A percentile compares a stretch with the other conserved stretches of the same genome.
phyloP scores from a whole-genome alignment of 2,113 vertebrate species.

The Heptranchias perlo region DNA sequence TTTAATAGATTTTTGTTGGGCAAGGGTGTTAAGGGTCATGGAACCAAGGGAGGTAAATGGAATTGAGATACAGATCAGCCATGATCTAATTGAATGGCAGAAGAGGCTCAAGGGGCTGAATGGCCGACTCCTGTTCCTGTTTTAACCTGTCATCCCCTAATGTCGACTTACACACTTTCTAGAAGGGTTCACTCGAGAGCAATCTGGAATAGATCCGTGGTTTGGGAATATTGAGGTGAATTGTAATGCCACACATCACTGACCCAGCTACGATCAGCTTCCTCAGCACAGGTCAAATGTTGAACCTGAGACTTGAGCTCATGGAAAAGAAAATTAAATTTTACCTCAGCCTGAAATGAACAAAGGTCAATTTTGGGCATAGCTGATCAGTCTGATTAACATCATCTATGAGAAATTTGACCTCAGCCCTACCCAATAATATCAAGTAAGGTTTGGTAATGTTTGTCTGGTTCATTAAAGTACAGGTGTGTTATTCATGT shows the following conservation, averaged over 20 bases:
- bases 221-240: neutral
- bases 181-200: neutral
- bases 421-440: neutral
- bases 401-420: neutral
- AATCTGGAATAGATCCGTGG: neutral
- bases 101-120: no score
- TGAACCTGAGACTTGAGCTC: neutral
- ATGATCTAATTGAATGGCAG: no score
- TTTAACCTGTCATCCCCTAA: no score
- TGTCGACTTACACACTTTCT: neutral
- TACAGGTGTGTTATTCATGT: neutral
- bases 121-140: no score
- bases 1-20: no score
- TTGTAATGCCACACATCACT: neutral
- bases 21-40: no score
- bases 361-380: neutral
- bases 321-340: neutral
- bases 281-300: neutral
- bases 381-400: neutral
- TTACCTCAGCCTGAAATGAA: neutral
- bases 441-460: neutral
- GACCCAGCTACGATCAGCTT: neutral
- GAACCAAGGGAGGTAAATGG: no score
- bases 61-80: no score
- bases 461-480: neutral